Evolutionary conservation across 2,797 vertebrate species (phyloP), one percentile per base, ranked within the genome.

Genomic region (Phrynocephalus guinanensis): DNA sequence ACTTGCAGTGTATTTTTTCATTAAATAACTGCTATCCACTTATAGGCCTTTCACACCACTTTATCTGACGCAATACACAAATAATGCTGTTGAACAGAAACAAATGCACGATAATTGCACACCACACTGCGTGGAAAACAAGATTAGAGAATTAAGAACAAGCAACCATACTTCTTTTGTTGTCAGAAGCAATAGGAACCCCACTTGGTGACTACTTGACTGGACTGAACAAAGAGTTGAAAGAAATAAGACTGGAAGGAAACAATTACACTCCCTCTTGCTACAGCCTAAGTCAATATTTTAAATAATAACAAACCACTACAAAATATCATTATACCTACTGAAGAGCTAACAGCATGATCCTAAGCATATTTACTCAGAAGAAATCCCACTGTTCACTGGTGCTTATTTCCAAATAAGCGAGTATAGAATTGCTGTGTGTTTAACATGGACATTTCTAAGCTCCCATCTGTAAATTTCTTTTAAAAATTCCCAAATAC

Each of bases 181-280:
- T 28, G 18, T 15, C 22, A 66, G 2, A 79, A 33, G 30, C 52
- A 56, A 33, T 13, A 75, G n/a, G 20, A 52, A 52, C 73, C 22
- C 15, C 7, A 50, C 38, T 82, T 68, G 72, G 10, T 48, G 33
- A 63, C 56, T 38, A 52, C 52, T 84, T 83, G 30, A 60, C 67
- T 84, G 18, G 5, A 5, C 24, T 87, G 60, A 63, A 63, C 60
- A 63, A 63, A 63, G 60, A 63, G 16, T 63, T 63, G 60, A 63
- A 63, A 63, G 38, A 75, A 75, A 77, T n/a, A 82, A 50, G 18
- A 72, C 11, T 28, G 18, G 44, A 75, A 73, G 26, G 22, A 84
- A 88, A 73, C 38, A 66, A 87, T 73, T 71, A 73, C 16, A 60
- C 24, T 52, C 15, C n/a, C 38, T 66, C 56, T 80, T 75, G 70